Conservation (phyloP, 2,888 invertebrate genomes). For the Thereva nobilitata region DNA sequence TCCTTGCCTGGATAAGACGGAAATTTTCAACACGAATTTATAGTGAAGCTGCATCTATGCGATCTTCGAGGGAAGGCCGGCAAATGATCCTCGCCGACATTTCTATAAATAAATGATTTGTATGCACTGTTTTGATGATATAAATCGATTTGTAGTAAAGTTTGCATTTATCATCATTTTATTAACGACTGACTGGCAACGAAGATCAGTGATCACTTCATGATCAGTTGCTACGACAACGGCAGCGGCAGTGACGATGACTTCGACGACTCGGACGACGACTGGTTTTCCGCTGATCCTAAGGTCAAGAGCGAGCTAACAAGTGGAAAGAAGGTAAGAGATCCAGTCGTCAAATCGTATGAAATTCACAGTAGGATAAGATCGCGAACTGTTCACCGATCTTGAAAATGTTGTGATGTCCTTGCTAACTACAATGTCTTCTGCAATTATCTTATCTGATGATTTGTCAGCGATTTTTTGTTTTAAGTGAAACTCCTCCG, state of each 20-base stretch:
- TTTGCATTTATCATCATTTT: conserved; percentile 33
- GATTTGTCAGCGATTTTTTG: conserved; percentile 33
- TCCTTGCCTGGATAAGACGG: conserved; percentile 18
- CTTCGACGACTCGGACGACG: too few species aligned
- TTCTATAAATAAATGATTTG: conserved; percentile 33
- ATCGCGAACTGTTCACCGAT: conserved; percentile 32
- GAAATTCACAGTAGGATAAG: conserved; percentile 14
- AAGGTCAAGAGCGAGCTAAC: not conserved
- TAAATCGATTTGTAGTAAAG: conserved; percentile 34
- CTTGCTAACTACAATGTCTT: conserved; percentile 34
- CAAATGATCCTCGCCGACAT: conserved; percentile 25
- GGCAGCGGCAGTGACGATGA: too few species aligned
- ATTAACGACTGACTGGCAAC: conserved; percentile 25
- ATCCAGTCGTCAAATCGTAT: conserved; percentile 29
- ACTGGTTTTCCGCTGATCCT: conserved; percentile 24
- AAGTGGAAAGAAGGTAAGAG: conserved; percentile 26
- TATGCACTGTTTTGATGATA: conserved; percentile 31
- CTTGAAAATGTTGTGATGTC: conserved; percentile 35
- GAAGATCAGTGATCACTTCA: conserved; percentile 20
- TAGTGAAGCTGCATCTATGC: conserved; percentile 10
- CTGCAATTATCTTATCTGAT: conserved; percentile 35
- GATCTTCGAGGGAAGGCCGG: too few species aligned
- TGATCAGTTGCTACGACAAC: conserved; percentile 23
- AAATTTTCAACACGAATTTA: conserved; percentile 24
- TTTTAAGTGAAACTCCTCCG: conserved; percentile 7